phyloP scores from a whole-genome alignment of 2,888 invertebrate genomes.

The Lithosia quadra region DNA sequence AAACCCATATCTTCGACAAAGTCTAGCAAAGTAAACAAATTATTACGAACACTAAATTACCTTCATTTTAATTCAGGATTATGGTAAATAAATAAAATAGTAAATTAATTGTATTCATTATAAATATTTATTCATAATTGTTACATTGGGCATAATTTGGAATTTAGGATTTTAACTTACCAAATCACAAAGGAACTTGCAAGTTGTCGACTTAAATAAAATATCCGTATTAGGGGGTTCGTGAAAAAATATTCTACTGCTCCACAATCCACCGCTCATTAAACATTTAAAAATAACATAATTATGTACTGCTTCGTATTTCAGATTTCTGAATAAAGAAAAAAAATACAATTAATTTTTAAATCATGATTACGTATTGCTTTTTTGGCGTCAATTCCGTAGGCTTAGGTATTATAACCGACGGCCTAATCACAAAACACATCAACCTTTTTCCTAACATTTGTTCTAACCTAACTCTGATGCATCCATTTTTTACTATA shows the following conservation, averaged over 20 bases:
- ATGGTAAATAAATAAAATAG: constrained; percentile 26
- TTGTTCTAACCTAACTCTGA: constrained; percentile 14
- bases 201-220: constrained; percentile 42
- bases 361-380: constrained; percentile 37
- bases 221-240: constrained; percentile 32
- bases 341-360: constrained; percentile 12
- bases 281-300: constrained; percentile 22
- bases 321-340: constrained; percentile 8
- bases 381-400: constrained; percentile 26
- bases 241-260: constrained; percentile 57
- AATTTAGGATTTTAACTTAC: constrained; percentile 67
- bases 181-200: constrained; percentile 46
- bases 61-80: too few relatives aligned
- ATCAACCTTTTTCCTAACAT: constrained; percentile 13
- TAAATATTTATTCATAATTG: constrained; percentile 85
- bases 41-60: too few relatives aligned
- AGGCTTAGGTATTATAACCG: constrained; percentile 13
- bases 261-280: constrained; percentile 45
- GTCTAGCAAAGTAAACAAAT: too few relatives aligned
- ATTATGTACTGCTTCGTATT: constrained; percentile 17
- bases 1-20: too few relatives aligned
- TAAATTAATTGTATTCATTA: constrained; percentile 69
- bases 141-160: constrained; percentile 83
- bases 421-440: constrained; percentile 17
- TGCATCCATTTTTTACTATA: constrained; percentile 13